These are phyloP conservation scores for Choloepus hoffmanni DNA, from an alignment of 2,113 vertebrate genomes.

Conservation along the genomic window DNA sequence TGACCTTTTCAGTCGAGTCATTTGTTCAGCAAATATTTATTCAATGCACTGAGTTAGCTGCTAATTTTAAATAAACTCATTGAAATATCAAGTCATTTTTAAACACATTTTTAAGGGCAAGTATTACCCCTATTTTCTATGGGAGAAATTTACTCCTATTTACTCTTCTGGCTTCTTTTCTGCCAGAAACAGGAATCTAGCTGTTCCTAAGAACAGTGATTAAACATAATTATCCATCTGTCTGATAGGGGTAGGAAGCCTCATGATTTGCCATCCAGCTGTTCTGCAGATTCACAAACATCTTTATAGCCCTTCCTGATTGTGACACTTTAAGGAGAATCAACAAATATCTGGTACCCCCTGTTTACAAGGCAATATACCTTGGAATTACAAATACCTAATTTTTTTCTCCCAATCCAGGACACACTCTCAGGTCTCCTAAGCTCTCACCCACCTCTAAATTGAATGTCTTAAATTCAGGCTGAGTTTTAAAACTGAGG, in stretches of 20 bases:
- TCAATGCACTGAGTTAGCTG: slow-evolving; percentile 69
- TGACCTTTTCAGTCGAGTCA: slow-evolving; percentile 64
- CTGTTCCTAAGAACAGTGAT: not conserved
- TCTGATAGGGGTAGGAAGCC: not conserved
- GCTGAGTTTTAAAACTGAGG: not conserved
- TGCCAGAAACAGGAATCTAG: not conserved
- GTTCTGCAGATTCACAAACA: not conserved
- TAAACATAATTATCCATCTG: not conserved
- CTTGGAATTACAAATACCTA: not conserved
- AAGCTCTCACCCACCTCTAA: not conserved
- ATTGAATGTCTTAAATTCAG: slow-evolving; percentile 19
- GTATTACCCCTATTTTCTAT: slow-evolving; percentile 48
- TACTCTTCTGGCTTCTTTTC: slow-evolving; percentile 33
- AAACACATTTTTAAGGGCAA: slow-evolving; percentile 71
- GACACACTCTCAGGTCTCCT: not conserved
- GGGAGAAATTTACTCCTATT: slow-evolving; percentile 18
- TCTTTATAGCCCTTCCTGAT: not conserved
- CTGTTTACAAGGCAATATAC: not conserved
- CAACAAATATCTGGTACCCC: not conserved
- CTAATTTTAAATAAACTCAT: slow-evolving; percentile 77
- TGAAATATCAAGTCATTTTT: slow-evolving; percentile 70
- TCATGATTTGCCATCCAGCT: not conserved
- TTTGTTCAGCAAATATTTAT: slow-evolving; percentile 79
- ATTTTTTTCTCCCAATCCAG: not conserved
- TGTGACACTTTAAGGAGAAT: not conserved